phyloP scores from a whole-genome alignment of 2,797 vertebrate genomes.

The Diceros bicornis region DNA sequence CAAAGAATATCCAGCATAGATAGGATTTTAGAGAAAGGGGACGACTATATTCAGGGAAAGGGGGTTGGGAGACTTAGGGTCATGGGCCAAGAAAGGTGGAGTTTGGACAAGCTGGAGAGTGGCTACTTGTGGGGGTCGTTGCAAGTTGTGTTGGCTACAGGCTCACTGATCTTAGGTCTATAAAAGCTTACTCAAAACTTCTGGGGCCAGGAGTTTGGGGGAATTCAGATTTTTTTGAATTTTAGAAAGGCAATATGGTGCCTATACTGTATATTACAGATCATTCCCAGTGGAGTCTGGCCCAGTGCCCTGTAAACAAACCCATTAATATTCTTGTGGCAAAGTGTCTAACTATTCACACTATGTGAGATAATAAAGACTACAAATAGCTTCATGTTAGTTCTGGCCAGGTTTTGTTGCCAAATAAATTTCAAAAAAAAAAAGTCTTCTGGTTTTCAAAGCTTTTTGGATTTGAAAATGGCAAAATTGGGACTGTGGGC shows the following conservation, averaged over 20 bases:
- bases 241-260: constrained; percentile 51
- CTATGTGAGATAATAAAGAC: constrained; percentile 72
- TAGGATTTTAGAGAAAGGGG: not conserved
- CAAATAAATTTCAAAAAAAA: not conserved
- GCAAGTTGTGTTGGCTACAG: not conserved
- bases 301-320: constrained; percentile 72
- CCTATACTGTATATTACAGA: constrained; percentile 5
- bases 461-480: constrained; percentile 61
- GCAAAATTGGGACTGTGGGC: not conserved
- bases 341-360: constrained; percentile 77
- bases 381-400: constrained; percentile 74
- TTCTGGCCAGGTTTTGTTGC: constrained; percentile 65
- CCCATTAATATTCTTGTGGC: constrained; percentile 77
- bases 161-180: not conserved
- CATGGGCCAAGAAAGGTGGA: not conserved
- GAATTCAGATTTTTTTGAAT: not conserved
- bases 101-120: not conserved
- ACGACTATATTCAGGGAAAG: not conserved
- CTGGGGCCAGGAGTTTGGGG: not conserved
- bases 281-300: constrained; percentile 48
- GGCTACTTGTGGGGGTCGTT: not conserved
- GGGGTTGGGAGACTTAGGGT: not conserved
- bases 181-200: not conserved
- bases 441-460: constrained; percentile 13
- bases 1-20: not conserved